Evolutionary conservation across 2,888 invertebrate genomes (phyloP).

Genomic region (Phrixothrix hirtus): DNA sequence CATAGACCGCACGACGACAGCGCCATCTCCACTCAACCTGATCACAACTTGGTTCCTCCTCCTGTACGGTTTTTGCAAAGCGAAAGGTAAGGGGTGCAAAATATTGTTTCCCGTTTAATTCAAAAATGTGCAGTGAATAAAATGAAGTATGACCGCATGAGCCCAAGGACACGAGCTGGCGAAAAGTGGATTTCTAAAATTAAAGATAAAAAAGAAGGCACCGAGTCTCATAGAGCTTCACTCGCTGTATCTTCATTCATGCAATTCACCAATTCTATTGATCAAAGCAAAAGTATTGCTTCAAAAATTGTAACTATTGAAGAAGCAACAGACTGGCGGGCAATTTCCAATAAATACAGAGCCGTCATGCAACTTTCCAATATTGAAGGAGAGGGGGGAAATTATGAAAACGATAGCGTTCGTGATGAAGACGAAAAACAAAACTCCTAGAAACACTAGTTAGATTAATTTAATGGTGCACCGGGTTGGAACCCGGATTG

Average conservation of each 20-base stretch:
- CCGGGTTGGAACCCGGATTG: too few relatives aligned
- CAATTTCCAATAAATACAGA: slow-evolving; percentile 85
- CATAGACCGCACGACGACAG: slow-evolving; percentile 97
- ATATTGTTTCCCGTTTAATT: not conserved
- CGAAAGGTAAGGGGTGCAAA: slow-evolving; percentile 51
- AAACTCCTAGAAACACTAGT: too few relatives aligned
- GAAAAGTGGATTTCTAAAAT: slow-evolving; percentile 88
- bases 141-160: slow-evolving; percentile 75
- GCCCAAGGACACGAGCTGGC: slow-evolving; percentile 83
- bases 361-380: slow-evolving; percentile 69
- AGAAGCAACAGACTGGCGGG: slow-evolving; percentile 89
- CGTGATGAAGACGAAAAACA: slow-evolving; percentile 46
- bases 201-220: slow-evolving; percentile 74
- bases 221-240: slow-evolving; percentile 79
- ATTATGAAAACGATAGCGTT: slow-evolving; percentile 44
- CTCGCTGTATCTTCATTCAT: slow-evolving; percentile 77
- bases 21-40: slow-evolving; percentile 97
- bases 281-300: slow-evolving; percentile 77
- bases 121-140: slow-evolving; percentile 42
- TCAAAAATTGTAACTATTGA: slow-evolving; percentile 54
- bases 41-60: slow-evolving; percentile 92
- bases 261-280: slow-evolving; percentile 80
- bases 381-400: slow-evolving; percentile 56
- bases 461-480: too few relatives aligned
- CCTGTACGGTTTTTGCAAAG: slow-evolving; percentile 75